Evolutionary conservation across 2,797 vertebrate species (phyloP).

Genomic region (Poeciliopsis paucimaculata): DNA sequence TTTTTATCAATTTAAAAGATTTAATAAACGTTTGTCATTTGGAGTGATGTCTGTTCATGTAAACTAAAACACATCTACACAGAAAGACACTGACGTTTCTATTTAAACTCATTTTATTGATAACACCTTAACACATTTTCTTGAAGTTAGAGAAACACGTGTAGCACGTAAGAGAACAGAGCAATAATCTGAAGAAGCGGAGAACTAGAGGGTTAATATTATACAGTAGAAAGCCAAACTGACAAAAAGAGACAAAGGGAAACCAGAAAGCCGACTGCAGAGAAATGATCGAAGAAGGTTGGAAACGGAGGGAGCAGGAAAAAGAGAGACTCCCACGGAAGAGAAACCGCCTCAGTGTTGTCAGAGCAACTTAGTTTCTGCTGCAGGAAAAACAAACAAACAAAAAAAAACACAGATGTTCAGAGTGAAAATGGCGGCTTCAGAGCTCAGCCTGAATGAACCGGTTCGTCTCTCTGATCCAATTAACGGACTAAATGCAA

Average conservation of each 20-base stretch:
- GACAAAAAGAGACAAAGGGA: slow-evolving; percentile 64
- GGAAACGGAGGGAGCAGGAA: slow-evolving; percentile 55
- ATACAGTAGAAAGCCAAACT: slow-evolving; percentile 77
- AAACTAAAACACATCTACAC: not conserved
- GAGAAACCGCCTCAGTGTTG: slow-evolving; percentile 66
- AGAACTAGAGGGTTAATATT: slow-evolving; percentile 76
- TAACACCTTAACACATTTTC: slow-evolving; percentile 82
- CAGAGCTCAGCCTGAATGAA: slow-evolving; percentile 22
- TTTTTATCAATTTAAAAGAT: not conserved
- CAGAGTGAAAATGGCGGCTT: slow-evolving; percentile 33
- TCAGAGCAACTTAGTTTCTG: slow-evolving; percentile 64
- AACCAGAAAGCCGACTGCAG: slow-evolving; percentile 68
- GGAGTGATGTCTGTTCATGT: not conserved
- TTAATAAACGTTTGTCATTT: not conserved
- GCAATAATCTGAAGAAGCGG: slow-evolving; percentile 76
- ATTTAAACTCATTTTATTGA: slow-evolving; percentile 83
- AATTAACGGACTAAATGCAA: slow-evolving; percentile 4
- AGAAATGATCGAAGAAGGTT: slow-evolving; percentile 59
- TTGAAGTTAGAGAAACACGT: slow-evolving; percentile 83
- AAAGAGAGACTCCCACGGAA: slow-evolving; percentile 55
- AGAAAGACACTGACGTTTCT: slow-evolving; percentile 39
- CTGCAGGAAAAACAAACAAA: slow-evolving; percentile 24
- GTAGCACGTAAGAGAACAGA: slow-evolving; percentile 81
- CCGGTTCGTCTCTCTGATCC: not conserved
- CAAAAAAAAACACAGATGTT: slow-evolving; percentile 15